These are phyloP conservation scores for Drosophila meridionalis DNA, from an alignment of 2,888 invertebrate genomes.

Conservation along the genomic window DNA sequence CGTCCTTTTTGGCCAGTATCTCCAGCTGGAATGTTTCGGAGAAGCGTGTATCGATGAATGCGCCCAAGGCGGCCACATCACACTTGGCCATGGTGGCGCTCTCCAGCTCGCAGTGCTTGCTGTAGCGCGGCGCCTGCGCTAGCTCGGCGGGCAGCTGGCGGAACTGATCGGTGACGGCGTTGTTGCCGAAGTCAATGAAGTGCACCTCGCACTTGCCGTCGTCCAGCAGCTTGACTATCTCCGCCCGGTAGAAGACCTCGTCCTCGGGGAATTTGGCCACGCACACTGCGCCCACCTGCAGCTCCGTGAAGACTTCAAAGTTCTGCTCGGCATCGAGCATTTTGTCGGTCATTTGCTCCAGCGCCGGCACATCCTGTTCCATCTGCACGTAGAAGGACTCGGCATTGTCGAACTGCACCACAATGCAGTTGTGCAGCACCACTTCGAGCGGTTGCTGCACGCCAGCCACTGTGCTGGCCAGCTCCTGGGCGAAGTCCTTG, in stretches of 20 bases:
- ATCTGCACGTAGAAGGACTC: slow-evolving; percentile 91
- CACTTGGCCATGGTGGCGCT: slow-evolving; percentile 86
- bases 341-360: slow-evolving; percentile 82
- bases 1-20: slow-evolving; percentile 74
- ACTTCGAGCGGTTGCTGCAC: slow-evolving; percentile 83
- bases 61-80: slow-evolving; percentile 88
- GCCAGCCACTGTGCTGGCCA: slow-evolving; percentile 77
- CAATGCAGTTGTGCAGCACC: slow-evolving; percentile 86
- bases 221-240: slow-evolving; percentile 88
- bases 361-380: slow-evolving; percentile 84
- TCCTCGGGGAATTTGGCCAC: slow-evolving; percentile 93
- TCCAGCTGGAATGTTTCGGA: slow-evolving; percentile 85
- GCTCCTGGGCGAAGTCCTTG: slow-evolving; percentile 86
- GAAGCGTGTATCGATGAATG: slow-evolving; percentile 88
- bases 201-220: slow-evolving; percentile 90
- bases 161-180: slow-evolving; percentile 87
- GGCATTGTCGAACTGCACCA: slow-evolving; percentile 89
- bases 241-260: slow-evolving; percentile 95
- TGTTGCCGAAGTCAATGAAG: slow-evolving; percentile 90
- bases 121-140: slow-evolving; percentile 86
- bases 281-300: slow-evolving; percentile 87
- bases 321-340: slow-evolving; percentile 80
- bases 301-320: slow-evolving; percentile 65
- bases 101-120: slow-evolving; percentile 88
- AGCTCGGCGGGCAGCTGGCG: slow-evolving; percentile 87